Conservation (phyloP, 2,797 vertebrate species). For the Pterois miles region DNA sequence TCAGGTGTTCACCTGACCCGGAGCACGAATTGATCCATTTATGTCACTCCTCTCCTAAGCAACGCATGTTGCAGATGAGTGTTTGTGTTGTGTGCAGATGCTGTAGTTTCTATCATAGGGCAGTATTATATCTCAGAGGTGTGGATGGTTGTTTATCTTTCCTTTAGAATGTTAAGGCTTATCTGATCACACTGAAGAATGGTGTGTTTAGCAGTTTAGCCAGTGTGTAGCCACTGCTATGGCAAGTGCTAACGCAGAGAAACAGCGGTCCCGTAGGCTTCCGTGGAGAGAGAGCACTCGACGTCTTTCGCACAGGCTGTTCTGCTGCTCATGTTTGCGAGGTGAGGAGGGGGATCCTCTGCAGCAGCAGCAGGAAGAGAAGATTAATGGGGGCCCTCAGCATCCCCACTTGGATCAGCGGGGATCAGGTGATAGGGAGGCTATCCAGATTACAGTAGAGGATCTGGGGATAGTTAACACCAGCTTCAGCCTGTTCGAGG, state of each 20-base stretch:
- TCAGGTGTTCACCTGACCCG: constrained; percentile 79
- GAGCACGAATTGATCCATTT: constrained; percentile 47
- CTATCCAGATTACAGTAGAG: constrained; percentile 74
- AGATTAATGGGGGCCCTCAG: constrained; percentile 43
- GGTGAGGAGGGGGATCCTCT: constrained; percentile 44
- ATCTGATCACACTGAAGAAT: constrained; percentile 31
- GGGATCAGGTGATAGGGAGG: constrained; percentile 57
- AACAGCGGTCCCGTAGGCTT: neutral
- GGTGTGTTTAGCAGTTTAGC: constrained; percentile 20
- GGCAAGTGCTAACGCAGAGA: constrained; percentile 26
- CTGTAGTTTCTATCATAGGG: constrained; percentile 34
- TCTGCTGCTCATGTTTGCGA: constrained; percentile 74
- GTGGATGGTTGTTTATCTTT: constrained; percentile 26
- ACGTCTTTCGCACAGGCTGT: constrained; percentile 33
- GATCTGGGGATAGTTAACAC: constrained; percentile 81
- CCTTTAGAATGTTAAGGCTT: constrained; percentile 12
- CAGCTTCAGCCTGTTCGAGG: constrained; percentile 69
- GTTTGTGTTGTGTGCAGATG: constrained; percentile 52
- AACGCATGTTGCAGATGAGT: constrained; percentile 65
- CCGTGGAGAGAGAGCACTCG: constrained; percentile 34
- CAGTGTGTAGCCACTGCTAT: constrained; percentile 9
- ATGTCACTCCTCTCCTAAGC: constrained; percentile 64
- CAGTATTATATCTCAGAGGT: constrained; percentile 28
- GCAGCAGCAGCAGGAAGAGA: constrained; percentile 50
- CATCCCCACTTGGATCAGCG: constrained; percentile 38